Conservation (phyloP, 2,797 vertebrate genomes). For the Xiphorhynchus erythropygius region DNA sequence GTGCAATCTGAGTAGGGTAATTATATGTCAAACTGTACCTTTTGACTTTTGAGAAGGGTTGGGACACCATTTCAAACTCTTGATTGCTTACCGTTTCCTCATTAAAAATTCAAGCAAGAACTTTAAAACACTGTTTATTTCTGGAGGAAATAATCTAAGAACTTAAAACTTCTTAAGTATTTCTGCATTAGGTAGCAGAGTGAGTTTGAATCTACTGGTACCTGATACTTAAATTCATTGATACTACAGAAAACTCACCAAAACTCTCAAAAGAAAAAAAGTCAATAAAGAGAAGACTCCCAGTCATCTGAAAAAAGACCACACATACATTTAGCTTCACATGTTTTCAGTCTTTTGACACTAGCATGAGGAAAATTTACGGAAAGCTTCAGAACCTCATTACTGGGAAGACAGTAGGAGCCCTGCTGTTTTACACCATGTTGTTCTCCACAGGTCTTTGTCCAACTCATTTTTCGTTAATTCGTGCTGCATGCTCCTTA, state of each 20-base stretch:
- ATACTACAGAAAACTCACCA: neutral
- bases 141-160: neutral
- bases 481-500: neutral
- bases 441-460: neutral
- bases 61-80: neutral
- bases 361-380: neutral
- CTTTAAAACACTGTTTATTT: neutral
- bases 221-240: neutral
- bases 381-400: neutral
- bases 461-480: neutral
- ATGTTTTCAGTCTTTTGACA: neutral
- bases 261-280: neutral
- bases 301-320: neutral
- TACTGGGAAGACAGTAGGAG: neutral
- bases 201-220: neutral
- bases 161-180: neutral
- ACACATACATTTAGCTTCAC: neutral
- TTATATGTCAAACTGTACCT: neutral
- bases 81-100: neutral
- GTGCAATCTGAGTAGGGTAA: neutral
- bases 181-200: neutral
- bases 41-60: neutral
- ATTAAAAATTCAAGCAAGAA: neutral
- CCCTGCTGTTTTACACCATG: neutral
- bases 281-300: neutral